A percentile compares a stretch with the other conserved stretches of the same genome.
These are phyloP conservation scores for Bubo scandiacus DNA, from an alignment of 2,113 vertebrate species.

Conservation along the genomic window DNA sequence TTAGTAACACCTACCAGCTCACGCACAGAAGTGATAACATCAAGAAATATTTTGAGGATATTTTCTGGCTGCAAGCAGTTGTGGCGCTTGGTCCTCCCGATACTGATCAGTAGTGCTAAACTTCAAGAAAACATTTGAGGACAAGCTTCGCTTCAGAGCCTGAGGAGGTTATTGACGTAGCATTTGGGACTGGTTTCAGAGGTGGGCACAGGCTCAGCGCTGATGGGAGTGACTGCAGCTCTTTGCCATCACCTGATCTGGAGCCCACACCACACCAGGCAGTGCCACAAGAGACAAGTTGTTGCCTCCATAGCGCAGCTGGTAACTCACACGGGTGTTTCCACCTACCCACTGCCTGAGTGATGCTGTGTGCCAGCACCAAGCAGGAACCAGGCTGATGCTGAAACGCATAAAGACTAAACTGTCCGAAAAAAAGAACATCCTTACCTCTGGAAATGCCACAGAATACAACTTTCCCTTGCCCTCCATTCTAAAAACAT, in stretches of 20 bases:
- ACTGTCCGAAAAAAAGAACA: not conserved
- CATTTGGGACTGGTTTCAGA: not conserved
- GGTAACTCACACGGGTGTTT: not conserved
- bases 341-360: not conserved
- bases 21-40: not conserved
- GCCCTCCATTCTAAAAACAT: not conserved
- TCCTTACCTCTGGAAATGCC: not conserved
- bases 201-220: not conserved
- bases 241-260: not conserved
- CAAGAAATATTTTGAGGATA: not conserved
- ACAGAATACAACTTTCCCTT: not conserved
- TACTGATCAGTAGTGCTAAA: not conserved
- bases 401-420: not conserved
- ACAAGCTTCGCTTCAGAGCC: not conserved
- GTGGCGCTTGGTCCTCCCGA: not conserved
- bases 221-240: not conserved
- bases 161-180: not conserved
- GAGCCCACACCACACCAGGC: not conserved
- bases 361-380: not conserved
- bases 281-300: not conserved
- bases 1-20: slow-evolving; percentile 3
- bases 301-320: not conserved
- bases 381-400: not conserved
- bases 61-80: not conserved
- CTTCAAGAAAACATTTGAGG: not conserved